Percentiles rank a stretch among this genome's conserved stretches.
Conservation (phyloP, 2,113 vertebrate species). For the Atrichornis clamosus region DNA sequence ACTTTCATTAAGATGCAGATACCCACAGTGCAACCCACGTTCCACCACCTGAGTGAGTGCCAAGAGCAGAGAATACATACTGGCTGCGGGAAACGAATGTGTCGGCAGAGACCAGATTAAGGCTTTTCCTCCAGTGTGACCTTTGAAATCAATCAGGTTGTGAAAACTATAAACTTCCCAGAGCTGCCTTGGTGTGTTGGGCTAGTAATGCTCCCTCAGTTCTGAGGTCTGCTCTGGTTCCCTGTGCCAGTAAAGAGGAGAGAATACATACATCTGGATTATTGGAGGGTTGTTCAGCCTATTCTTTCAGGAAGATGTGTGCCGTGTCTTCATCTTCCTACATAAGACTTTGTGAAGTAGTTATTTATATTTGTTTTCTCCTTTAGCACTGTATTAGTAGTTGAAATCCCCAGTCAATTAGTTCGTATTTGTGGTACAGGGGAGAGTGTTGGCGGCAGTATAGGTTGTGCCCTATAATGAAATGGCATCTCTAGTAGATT, state of each 20-base stretch:
- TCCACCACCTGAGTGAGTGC: slow-evolving; percentile 7
- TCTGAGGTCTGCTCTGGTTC: neutral
- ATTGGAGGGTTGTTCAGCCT: neutral
- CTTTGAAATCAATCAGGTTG: slow-evolving; percentile 38
- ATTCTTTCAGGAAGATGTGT: rapidly evolving
- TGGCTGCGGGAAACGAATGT: neutral
- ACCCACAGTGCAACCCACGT: neutral
- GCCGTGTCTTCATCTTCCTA: neutral
- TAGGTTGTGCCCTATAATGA: neutral
- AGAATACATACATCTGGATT: neutral
- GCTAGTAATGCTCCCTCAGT: neutral
- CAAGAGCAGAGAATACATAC: slow-evolving; percentile 21
- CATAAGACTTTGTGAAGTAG: neutral
- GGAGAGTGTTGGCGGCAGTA: neutral
- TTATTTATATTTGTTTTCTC: neutral
- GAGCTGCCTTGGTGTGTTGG: neutral
- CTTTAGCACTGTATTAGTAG: neutral
- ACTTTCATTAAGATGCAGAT: slow-evolving; percentile 4
- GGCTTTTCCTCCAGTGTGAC: slow-evolving; percentile 33
- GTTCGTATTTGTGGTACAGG: neutral
- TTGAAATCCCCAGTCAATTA: neutral
- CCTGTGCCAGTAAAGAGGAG: neutral
- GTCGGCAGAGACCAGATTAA: slow-evolving; percentile 21
- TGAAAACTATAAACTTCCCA: neutral
- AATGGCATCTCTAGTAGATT: neutral